A percentile compares a stretch with the other conserved stretches of the same genome.
These are phyloP conservation scores for Caenorhabditis sp. DNA, from an alignment of 2,888 invertebrate species.

Conservation along the genomic window DNA sequence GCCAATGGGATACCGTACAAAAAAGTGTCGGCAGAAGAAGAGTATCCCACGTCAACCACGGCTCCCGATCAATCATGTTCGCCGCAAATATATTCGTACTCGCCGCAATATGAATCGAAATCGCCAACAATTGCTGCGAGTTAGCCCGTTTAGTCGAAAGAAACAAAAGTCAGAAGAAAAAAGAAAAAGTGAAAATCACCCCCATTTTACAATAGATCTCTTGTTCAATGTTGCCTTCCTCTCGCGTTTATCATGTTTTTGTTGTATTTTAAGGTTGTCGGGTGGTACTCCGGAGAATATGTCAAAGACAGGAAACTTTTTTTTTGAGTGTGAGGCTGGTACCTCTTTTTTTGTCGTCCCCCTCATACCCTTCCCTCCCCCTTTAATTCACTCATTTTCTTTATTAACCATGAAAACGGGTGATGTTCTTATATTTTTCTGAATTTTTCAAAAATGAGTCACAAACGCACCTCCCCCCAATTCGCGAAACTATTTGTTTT, in stretches of 20 bases:
- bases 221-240: not conserved
- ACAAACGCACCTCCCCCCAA: not conserved
- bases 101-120: slow-evolving; percentile 2
- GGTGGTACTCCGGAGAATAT: slow-evolving; percentile 5
- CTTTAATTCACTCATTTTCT: slow-evolving; percentile 2
- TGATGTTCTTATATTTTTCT: not conserved
- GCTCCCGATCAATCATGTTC: not conserved
- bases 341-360: no score
- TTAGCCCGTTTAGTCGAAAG: no score
- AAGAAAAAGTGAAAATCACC: not conserved
- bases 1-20: slow-evolving; percentile 43
- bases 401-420: not conserved
- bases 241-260: slow-evolving; percentile 8
- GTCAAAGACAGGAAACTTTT: slow-evolving; percentile 10
- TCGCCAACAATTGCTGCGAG: slow-evolving; percentile 17
- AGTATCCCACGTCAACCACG: slow-evolving; percentile 6
- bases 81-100: not conserved
- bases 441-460: not conserved
- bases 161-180: not conserved
- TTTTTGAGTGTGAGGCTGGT: slow-evolving; percentile 23
- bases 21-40: slow-evolving; percentile 13
- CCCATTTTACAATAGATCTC: not conserved
- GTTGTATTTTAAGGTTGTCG: not conserved
- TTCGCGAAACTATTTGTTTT: no score
- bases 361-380: not conserved